Evolutionary conservation across 2,113 vertebrate species (phyloP).

Genomic region (Variabilichromis moorii): DNA sequence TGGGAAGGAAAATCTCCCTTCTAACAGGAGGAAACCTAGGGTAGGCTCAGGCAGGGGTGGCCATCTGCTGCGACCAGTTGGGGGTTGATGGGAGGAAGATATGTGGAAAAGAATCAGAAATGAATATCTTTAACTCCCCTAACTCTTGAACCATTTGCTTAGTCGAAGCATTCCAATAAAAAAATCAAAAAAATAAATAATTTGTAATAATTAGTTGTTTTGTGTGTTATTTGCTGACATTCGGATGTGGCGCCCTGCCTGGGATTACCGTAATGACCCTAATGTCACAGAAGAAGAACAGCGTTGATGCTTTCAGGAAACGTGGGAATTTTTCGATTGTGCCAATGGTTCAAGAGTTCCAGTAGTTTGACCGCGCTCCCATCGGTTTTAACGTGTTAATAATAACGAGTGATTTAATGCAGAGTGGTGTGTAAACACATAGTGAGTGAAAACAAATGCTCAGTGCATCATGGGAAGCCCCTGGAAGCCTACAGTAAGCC

Average conservation of each 20-base stretch:
- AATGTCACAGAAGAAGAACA: neutral
- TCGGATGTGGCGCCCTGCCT: neutral
- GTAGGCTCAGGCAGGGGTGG: neutral
- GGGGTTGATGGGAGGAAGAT: neutral
- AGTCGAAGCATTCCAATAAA: neutral
- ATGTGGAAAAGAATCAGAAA: fast-evolving
- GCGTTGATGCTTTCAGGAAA: neutral
- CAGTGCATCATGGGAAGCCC: neutral
- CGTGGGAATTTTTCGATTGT: neutral
- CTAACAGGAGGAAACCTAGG: neutral
- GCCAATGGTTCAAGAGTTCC: neutral
- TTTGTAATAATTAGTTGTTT: neutral
- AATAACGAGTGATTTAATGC: neutral
- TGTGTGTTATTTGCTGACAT: neutral
- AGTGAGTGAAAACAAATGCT: neutral
- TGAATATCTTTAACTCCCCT: neutral
- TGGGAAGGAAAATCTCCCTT: neutral
- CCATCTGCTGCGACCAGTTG: neutral
- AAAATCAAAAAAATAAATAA: neutral
- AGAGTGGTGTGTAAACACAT: neutral
- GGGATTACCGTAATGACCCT: neutral
- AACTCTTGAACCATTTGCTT: neutral
- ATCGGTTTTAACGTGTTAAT: fast-evolving
- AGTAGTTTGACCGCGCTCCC: neutral
- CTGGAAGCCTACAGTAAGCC: neutral